A percentile compares a stretch with the other conserved stretches of the same genome.
These are phyloP conservation scores for Ormia ochracea DNA, from an alignment of 2,888 invertebrate genomes.

Conservation along the genomic window DNA sequence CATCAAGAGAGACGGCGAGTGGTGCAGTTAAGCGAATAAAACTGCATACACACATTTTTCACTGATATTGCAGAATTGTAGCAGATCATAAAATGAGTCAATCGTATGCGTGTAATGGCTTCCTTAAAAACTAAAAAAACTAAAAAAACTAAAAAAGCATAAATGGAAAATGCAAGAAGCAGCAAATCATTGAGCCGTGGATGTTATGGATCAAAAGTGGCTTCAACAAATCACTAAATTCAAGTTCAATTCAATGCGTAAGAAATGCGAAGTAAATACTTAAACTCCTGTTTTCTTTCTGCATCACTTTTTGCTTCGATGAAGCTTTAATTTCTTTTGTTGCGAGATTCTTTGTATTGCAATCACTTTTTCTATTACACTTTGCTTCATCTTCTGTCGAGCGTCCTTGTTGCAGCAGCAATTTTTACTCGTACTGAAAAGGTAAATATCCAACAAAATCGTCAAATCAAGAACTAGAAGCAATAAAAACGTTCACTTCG, in stretches of 20 bases:
- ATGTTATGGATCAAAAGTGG: conserved; percentile 57
- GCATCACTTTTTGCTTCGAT: conserved; percentile 4
- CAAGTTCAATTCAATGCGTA: conserved; percentile 60
- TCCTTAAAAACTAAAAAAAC: conserved; percentile 57
- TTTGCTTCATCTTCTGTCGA: background rate
- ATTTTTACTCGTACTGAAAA: conserved; percentile 30
- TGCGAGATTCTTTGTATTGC: conserved; percentile 7
- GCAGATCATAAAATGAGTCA: conserved; percentile 61
- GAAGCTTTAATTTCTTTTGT: conserved; percentile 17
- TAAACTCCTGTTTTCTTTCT: conserved; percentile 42
- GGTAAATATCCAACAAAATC: conserved; percentile 20
- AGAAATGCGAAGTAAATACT: conserved; percentile 59
- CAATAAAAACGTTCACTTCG: conserved; percentile 2
- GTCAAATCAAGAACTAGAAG: background rate
- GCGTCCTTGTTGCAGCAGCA: conserved; percentile 12
- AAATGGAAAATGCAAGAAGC: conserved; percentile 23
- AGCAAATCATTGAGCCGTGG: conserved; percentile 53
- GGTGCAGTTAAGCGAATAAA: background rate
- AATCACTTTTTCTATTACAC: conserved; percentile 14
- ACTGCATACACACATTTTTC: background rate
- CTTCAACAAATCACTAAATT: conserved; percentile 55
- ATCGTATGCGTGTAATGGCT: conserved; percentile 62
- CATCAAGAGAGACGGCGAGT: background rate
- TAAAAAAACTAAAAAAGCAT: too few relatives aligned
- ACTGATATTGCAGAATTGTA: conserved; percentile 56